A percentile compares a stretch with the other conserved stretches of the same genome.
phyloP scores from a whole-genome alignment of 2,888 invertebrate species.

The Orthonevra nobilis region DNA sequence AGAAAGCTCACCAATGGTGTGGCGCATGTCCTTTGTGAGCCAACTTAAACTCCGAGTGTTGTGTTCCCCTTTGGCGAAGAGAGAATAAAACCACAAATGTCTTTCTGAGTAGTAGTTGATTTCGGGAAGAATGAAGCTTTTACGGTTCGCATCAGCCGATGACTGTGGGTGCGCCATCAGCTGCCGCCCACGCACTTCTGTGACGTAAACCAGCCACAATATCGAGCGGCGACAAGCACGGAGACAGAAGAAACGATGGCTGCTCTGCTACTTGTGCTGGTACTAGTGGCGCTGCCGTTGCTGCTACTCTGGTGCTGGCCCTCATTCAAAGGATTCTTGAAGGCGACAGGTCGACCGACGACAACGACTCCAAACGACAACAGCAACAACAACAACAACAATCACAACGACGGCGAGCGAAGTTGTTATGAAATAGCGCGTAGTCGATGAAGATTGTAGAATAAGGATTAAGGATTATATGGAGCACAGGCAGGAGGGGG shows the following conservation, averaged over 20 bases:
- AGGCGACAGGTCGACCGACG: slow-evolving; percentile 56
- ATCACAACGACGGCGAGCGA: slow-evolving; percentile 16
- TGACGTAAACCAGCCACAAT: slow-evolving; percentile 78
- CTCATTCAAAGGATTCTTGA: slow-evolving; percentile 61
- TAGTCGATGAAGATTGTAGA: slow-evolving; percentile 3
- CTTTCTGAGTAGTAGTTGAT: slow-evolving; percentile 6
- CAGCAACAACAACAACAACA: no score
- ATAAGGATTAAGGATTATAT: background rate
- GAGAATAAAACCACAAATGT: no score
- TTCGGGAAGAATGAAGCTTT: slow-evolving; percentile 56
- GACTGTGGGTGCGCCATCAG: slow-evolving; percentile 79
- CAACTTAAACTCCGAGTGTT: slow-evolving; percentile 46
- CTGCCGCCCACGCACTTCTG: slow-evolving; percentile 80
- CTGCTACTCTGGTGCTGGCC: slow-evolving; percentile 30
- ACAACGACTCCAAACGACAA: no score
- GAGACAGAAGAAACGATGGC: slow-evolving; percentile 13
- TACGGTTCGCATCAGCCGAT: slow-evolving; percentile 65
- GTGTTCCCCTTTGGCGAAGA: slow-evolving; percentile 17
- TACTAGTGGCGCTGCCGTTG: slow-evolving; percentile 12
- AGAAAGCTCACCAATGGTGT: slow-evolving; percentile 38
- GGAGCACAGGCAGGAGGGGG: no score
- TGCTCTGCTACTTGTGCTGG: slow-evolving; percentile 10
- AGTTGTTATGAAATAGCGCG: slow-evolving; percentile 60
- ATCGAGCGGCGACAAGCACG: slow-evolving; percentile 53
- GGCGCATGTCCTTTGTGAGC: slow-evolving; percentile 58